These are phyloP conservation scores for Neuroterus valhalla DNA, from an alignment of 1,140 invertebrate genomes.

Conservation along the genomic window DNA sequence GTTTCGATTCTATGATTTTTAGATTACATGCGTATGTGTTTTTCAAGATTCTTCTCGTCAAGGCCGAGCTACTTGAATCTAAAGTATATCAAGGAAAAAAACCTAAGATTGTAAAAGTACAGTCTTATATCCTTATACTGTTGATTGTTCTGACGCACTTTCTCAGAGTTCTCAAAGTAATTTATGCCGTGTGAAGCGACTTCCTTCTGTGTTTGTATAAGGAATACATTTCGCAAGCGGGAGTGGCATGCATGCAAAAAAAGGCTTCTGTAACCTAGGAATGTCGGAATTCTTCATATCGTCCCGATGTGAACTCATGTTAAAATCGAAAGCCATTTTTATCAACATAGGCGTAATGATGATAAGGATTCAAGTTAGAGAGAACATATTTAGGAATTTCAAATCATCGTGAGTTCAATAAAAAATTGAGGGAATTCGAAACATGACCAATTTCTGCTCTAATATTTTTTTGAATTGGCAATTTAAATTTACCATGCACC, in stretches of 20 bases:
- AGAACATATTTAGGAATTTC: no score
- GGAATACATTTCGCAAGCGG: constrained; percentile 20
- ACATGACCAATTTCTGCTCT: no score
- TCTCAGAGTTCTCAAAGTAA: neutral
- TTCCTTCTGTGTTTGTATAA: constrained; percentile 10
- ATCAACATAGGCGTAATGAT: neutral
- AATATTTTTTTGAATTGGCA: no score
- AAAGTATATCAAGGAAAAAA: no score
- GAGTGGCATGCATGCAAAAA: constrained; percentile 24
- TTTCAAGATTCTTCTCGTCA: no score
- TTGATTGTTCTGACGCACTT: constrained; percentile 2
- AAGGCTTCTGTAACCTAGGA: constrained; percentile 18
- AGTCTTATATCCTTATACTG: neutral
- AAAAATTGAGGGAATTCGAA: no score
- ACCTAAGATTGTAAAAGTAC: neutral
- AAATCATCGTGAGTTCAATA: no score
- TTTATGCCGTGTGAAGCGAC: constrained; percentile 28
- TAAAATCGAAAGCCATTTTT: neutral
- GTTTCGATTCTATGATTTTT: no score
- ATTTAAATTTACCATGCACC: no score
- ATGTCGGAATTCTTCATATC: constrained; percentile 6
- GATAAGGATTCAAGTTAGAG: no score
- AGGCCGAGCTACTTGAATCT: no score
- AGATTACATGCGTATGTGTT: no score
- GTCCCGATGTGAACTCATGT: neutral